A percentile compares a stretch with the other conserved stretches of the same genome.
Conservation (phyloP, 2,113 vertebrate species). For the Chaetodon auriga region DNA sequence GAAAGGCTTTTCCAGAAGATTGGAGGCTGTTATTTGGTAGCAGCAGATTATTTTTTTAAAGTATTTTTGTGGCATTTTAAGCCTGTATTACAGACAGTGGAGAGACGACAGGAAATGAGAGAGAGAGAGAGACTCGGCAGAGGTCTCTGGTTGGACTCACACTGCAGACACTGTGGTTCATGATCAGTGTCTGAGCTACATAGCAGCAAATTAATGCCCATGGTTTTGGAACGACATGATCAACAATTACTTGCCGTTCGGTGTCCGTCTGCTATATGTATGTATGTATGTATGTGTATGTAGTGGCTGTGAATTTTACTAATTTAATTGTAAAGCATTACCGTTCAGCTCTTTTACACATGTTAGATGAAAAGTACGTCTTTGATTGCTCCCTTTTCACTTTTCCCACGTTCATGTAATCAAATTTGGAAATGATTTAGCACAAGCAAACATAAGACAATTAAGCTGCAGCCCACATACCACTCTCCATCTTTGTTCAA, state of each 20-base stretch:
- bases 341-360: neutral
- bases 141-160: neutral
- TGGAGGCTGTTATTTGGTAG: neutral
- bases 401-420: neutral
- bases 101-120: neutral
- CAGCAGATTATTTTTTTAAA: slow-evolving; percentile 34
- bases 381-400: neutral
- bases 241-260: neutral
- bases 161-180: neutral
- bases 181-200: neutral
- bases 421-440: slow-evolving; percentile 26
- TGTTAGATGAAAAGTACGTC: neutral
- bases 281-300: neutral
- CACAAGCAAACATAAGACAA: neutral
- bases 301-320: neutral
- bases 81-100: slow-evolving; percentile 24
- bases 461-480: neutral
- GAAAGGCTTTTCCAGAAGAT: slow-evolving; percentile 37
- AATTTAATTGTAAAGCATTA: too few relatives aligned
- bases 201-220: neutral
- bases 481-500: neutral
- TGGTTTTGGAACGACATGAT: neutral
- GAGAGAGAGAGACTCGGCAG: slow-evolving; percentile 4
- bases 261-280: too few relatives aligned
- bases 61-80: slow-evolving; percentile 24